Evolutionary conservation across 2,113 vertebrate genomes (phyloP).

Genomic region (Gopherus evgoodei): DNA sequence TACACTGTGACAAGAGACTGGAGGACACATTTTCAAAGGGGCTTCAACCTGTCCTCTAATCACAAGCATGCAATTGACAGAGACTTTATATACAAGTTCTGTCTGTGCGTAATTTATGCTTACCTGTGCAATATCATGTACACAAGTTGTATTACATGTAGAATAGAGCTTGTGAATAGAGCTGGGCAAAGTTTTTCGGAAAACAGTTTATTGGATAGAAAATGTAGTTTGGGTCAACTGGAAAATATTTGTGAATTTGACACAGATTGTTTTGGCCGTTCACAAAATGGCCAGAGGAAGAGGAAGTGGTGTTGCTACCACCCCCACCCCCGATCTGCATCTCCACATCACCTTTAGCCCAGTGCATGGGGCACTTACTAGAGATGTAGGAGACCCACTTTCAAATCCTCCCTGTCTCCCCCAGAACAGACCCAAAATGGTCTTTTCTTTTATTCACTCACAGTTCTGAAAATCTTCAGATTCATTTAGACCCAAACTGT

Average conservation of each 20-base stretch:
- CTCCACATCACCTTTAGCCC: neutral
- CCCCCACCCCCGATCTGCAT: neutral
- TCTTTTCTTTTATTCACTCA: neutral
- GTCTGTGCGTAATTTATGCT: neutral
- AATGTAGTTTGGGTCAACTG: neutral
- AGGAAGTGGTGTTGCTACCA: neutral
- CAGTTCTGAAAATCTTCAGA: neutral
- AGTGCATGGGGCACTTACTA: neutral
- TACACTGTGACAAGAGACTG: neutral
- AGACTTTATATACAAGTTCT: neutral
- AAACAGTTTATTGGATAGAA: neutral
- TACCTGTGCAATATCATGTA: accelerated
- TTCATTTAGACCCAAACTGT: neutral
- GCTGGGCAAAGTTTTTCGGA: neutral
- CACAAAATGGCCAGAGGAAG: neutral
- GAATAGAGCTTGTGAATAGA: neutral
- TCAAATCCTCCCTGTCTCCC: neutral
- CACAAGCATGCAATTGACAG: neutral
- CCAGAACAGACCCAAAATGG: neutral
- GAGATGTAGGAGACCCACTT: neutral
- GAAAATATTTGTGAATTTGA: neutral
- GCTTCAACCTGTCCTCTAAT: neutral
- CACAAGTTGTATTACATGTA: accelerated
- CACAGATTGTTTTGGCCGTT: neutral
- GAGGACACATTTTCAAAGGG: neutral